A percentile compares a stretch with the other conserved stretches of the same genome.
phyloP scores from a whole-genome alignment of 2,113 vertebrate genomes.

The Salvelinus alpinus region DNA sequence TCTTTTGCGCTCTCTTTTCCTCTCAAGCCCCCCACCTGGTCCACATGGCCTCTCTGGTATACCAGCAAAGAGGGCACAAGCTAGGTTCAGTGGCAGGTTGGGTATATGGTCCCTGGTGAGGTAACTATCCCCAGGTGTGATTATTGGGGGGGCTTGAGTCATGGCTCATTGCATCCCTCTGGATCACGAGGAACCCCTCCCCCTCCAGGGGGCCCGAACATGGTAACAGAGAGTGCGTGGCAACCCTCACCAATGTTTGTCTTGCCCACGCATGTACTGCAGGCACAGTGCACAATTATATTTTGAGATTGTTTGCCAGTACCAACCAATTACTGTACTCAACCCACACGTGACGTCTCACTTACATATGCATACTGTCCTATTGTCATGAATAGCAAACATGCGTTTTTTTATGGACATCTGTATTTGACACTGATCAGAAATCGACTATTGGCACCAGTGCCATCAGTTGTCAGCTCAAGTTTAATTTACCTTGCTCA shows the following conservation, averaged over 20 bases:
- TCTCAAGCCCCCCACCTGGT: not conserved
- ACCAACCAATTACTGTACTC: conserved; percentile 44
- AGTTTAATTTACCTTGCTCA: no score
- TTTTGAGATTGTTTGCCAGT: conserved; percentile 13
- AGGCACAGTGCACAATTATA: not conserved
- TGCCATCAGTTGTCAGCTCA: no score
- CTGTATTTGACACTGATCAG: no score
- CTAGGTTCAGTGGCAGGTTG: not conserved
- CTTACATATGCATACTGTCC: conserved; percentile 2
- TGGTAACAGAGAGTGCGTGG: not conserved
- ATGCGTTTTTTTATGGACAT: no score
- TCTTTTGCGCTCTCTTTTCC: not conserved
- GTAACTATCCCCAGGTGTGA: not conserved
- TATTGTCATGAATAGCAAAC: not conserved
- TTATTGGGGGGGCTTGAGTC: not conserved
- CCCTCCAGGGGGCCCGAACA: not conserved
- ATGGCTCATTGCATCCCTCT: not conserved
- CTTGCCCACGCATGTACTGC: not conserved
- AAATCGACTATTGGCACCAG: no score
- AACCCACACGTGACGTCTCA: no score
- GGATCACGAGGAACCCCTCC: not conserved
- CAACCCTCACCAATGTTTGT: not conserved
- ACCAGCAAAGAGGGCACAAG: not conserved
- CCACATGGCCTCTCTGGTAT: not conserved
- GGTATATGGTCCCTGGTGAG: not conserved